Evolutionary conservation across 2,797 vertebrate genomes (phyloP).

Genomic region (Eulemur albifrons): DNA sequence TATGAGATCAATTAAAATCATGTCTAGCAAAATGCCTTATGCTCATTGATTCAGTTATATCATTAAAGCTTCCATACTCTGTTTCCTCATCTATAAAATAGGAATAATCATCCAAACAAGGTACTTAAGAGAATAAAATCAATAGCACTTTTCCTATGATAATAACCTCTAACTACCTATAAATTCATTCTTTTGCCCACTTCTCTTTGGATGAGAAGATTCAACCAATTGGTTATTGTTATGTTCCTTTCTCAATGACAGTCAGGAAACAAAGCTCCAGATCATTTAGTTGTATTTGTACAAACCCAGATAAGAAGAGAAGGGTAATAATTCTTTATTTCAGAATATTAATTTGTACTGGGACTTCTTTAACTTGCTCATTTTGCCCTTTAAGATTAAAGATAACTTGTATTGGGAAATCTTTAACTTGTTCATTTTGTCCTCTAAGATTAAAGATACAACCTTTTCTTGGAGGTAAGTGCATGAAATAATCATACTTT

Average conservation of each 20-base stretch:
- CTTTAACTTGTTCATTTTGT: conserved; percentile 11
- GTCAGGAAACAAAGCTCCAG: neutral
- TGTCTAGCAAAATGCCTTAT: neutral
- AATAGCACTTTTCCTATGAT: neutral
- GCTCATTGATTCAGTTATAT: neutral
- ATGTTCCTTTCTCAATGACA: neutral
- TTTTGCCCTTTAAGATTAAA: conserved; percentile 10
- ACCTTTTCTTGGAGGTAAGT: neutral
- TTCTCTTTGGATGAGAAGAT: neutral
- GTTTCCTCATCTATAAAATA: neutral
- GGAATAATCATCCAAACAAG: neutral
- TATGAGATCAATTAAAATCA: neutral
- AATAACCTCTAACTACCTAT: neutral
- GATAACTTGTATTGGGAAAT: neutral
- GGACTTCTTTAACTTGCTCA: neutral
- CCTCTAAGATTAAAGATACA: neutral
- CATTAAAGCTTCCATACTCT: neutral
- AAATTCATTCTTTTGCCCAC: neutral
- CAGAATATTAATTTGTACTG: neutral
- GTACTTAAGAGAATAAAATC: neutral
- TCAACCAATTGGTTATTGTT: neutral
- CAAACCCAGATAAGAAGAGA: neutral
- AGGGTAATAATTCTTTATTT: neutral
- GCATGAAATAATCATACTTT: neutral
- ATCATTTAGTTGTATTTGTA: neutral